Conservation (phyloP, 2,113 vertebrate species). For the Potamarius usumacintae region DNA sequence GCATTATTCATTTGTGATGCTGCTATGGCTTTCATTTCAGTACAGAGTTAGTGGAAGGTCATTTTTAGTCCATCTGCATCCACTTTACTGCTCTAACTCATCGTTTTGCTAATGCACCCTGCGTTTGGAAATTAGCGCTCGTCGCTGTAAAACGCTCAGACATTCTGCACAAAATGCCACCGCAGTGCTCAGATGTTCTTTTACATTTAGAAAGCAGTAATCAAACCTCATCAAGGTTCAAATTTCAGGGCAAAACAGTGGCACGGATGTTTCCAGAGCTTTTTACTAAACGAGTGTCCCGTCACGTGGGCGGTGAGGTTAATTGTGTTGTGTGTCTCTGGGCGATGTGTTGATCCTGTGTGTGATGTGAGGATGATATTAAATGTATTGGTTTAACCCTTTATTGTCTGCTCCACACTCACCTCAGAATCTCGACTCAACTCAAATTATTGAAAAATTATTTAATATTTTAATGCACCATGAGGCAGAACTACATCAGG, state of each 20-base stretch:
- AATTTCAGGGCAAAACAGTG: conserved; percentile 24
- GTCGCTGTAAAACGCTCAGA: conserved; percentile 6
- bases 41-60: not conserved
- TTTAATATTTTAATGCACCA: not conserved
- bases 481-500: not conserved
- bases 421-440: no score
- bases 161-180: conserved; percentile 8
- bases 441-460: not conserved
- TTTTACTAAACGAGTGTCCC: conserved; percentile 6
- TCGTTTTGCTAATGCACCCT: conserved; percentile 21
- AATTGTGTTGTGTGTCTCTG: conserved; percentile 26
- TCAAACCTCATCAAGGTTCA: conserved; percentile 37
- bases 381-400: not conserved
- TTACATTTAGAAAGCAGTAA: conserved; percentile 20
- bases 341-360: conserved; percentile 4
- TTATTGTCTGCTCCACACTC: not conserved
- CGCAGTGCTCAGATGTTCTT: conserved; percentile 31
- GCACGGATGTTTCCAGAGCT: conserved; percentile 29
- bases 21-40: not conserved
- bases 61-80: conserved; percentile 36
- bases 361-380: conserved; percentile 24
- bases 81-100: conserved; percentile 7
- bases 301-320: conserved; percentile 19
- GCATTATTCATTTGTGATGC: conserved; percentile 26
- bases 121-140: conserved; percentile 12